These are phyloP conservation scores for Orcinus orca DNA, from an alignment of 2,113 vertebrate genomes.

Conservation along the genomic window DNA sequence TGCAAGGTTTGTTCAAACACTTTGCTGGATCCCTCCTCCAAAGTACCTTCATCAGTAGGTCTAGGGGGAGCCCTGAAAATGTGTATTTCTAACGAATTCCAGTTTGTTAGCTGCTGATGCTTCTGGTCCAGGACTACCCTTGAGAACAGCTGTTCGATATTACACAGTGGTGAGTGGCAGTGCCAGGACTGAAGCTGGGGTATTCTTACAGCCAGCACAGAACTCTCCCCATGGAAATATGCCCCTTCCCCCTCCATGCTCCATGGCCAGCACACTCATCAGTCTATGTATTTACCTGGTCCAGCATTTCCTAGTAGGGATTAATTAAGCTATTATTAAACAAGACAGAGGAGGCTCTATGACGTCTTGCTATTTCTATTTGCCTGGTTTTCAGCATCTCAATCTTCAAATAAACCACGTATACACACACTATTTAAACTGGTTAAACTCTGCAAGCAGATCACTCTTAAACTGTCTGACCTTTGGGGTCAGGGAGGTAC, in stretches of 20 bases:
- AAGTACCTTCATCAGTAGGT: neutral
- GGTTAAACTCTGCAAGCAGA: neutral
- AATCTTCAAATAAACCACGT: neutral
- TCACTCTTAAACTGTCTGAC: neutral
- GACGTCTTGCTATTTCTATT: conserved; percentile 1
- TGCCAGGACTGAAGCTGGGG: no score
- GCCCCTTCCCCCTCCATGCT: neutral
- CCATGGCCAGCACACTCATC: neutral
- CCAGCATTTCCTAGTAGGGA: neutral
- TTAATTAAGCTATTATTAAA: conserved; percentile 47
- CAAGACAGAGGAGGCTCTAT: neutral
- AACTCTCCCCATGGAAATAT: neutral
- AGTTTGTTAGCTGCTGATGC: no score
- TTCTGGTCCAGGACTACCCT: neutral
- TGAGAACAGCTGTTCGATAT: neutral
- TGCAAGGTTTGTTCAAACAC: neutral
- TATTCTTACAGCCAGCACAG: neutral
- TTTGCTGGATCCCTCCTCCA: neutral
- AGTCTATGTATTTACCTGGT: neutral
- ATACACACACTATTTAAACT: neutral
- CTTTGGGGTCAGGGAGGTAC: neutral
- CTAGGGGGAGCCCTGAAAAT: neutral
- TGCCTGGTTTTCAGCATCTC: neutral
- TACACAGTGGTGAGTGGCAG: neutral
- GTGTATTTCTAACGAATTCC: neutral